Evolutionary conservation across 2,888 invertebrate species (phyloP).

Genomic region (Calameuta pallipes): DNA sequence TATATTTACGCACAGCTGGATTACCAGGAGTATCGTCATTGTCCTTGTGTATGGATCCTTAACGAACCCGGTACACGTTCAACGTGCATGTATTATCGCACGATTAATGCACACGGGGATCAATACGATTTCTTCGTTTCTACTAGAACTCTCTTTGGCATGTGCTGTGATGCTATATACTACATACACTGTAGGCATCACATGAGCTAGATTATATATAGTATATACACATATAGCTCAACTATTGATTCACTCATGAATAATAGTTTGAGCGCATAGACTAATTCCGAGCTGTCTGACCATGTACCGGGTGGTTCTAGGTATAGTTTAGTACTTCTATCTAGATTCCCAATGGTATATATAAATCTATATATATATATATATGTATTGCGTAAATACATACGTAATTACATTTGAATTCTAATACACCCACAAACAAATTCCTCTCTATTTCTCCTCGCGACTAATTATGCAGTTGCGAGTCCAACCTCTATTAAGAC

Average conservation of each 20-base stretch:
- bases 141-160: neutral
- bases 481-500: neutral
- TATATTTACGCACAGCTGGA: conserved; percentile 20
- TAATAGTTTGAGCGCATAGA: conserved; percentile 17
- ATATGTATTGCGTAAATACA: neutral
- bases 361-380: neutral
- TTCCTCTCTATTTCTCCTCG: too few species aligned
- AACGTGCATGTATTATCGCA: neutral
- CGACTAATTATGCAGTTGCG: neutral
- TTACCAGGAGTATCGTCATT: neutral
- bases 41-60: conserved; percentile 1
- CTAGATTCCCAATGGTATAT: neutral
- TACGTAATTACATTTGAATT: neutral
- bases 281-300: conserved; percentile 24
- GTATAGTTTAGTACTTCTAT: neutral
- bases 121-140: neutral
- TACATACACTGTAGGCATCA: too few species aligned
- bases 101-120: neutral
- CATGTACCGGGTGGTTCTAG: conserved; percentile 28
- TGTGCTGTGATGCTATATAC: neutral
- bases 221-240: neutral
- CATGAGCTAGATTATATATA: neutral
- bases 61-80: conserved; percentile 14
- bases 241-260: conserved; percentile 33
- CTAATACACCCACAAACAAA: neutral